phyloP scores from a whole-genome alignment of 2,797 vertebrate genomes.

The Cuniculus paca region DNA sequence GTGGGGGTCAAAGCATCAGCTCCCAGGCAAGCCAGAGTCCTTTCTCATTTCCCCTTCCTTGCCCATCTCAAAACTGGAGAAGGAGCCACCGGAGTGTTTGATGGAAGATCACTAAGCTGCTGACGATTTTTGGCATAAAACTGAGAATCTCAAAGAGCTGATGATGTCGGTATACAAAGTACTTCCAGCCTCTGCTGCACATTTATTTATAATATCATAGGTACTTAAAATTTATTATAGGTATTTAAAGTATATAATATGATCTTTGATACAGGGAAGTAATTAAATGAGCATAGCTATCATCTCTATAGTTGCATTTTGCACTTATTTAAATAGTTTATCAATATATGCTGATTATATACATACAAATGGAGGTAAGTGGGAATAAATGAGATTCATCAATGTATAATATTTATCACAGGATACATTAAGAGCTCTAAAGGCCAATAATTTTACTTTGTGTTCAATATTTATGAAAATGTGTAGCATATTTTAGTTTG shows the following conservation, averaged over 20 bases:
- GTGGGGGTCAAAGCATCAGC: background rate
- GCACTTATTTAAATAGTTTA: background rate
- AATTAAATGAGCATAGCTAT: background rate
- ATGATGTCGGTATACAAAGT: background rate
- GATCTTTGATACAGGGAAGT: background rate
- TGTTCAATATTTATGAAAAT: constrained; percentile 39
- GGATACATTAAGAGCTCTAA: constrained; percentile 5
- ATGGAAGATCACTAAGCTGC: background rate
- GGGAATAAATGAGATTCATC: background rate
- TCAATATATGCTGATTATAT: background rate
- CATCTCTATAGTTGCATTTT: background rate
- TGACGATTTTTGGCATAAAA: background rate
- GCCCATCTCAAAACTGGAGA: background rate
- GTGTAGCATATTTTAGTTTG: constrained; percentile 10
- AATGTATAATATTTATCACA: background rate
- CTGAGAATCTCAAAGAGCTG: background rate
- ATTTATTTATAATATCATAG: background rate
- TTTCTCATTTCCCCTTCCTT: background rate
- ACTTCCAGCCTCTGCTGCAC: background rate
- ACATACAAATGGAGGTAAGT: background rate
- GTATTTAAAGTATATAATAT: background rate
- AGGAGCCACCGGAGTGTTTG: background rate
- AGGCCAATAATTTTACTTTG: constrained; percentile 30
- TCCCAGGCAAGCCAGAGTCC: background rate
- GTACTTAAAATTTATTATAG: background rate